A percentile compares a stretch with the other conserved stretches of the same genome.
Conservation (phyloP, 2,113 vertebrate species). For the Chlorodrepanis virens region DNA sequence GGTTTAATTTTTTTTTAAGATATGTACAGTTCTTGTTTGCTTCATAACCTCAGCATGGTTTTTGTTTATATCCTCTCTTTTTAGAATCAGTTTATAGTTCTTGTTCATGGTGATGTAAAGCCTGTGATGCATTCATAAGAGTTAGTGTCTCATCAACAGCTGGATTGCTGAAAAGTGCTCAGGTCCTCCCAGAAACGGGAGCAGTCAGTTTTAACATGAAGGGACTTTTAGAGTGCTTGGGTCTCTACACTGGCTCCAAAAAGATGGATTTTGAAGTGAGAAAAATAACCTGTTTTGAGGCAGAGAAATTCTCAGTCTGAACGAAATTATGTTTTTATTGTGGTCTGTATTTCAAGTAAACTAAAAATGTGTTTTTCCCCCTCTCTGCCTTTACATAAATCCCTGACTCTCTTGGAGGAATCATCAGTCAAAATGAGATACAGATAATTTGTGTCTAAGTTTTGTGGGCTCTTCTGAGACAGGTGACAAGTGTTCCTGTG, state of each 20-base stretch:
- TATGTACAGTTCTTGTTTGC: not conserved
- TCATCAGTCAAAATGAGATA: not conserved
- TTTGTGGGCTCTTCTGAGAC: not conserved
- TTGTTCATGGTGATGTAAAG: not conserved
- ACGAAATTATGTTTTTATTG: not conserved
- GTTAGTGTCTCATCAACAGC: not conserved
- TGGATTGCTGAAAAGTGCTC: not conserved
- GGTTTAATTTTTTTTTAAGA: not conserved
- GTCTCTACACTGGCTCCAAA: not conserved
- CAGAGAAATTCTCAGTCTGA: not conserved
- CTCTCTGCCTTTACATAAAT: not conserved
- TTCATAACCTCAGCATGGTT: not conserved
- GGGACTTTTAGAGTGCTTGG: not conserved
- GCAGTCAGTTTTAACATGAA: not conserved
- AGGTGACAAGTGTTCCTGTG: not conserved
- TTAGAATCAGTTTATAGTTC: not conserved
- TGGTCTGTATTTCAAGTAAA: not conserved
- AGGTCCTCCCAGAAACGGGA: not conserved
- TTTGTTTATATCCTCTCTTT: not conserved
- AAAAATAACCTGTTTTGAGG: not conserved
- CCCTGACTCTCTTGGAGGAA: not conserved
- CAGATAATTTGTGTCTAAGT: not conserved
- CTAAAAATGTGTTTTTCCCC: not conserved
- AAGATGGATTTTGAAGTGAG: not conserved
- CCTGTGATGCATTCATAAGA: not conserved